phyloP scores from a whole-genome alignment of 2,113 vertebrate genomes.

The Elephas maximus region DNA sequence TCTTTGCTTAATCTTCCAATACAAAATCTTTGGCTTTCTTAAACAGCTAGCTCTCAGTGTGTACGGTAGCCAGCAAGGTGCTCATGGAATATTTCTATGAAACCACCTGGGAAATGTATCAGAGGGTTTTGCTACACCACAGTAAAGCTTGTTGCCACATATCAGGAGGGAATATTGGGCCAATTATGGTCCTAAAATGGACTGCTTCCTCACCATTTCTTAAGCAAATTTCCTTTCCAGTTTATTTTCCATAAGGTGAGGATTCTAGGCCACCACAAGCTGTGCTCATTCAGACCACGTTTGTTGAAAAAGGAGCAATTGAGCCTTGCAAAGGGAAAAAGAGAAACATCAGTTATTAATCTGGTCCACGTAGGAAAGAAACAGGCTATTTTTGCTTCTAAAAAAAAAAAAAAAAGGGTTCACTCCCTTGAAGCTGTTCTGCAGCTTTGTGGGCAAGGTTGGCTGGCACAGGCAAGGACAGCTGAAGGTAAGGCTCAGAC shows the following conservation, averaged over 20 bases:
- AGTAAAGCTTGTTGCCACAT: conserved; percentile 6
- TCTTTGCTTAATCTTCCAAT: conserved; percentile 60
- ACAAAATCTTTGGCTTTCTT: conserved; percentile 64
- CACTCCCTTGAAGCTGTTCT: conserved; percentile 46
- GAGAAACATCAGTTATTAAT: conserved; percentile 58
- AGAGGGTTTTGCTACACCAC: conserved; percentile 22
- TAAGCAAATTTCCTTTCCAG: conserved; percentile 65
- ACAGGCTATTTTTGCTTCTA: conserved; percentile 73
- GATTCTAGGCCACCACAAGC: conserved; percentile 62
- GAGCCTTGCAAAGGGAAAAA: conserved; percentile 56
- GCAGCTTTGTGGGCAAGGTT: neutral
- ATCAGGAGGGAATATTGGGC: conserved; percentile 50
- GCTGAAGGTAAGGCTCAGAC: neutral
- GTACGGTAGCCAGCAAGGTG: neutral
- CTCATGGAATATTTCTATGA: conserved; percentile 41
- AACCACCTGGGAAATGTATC: conserved; percentile 58
- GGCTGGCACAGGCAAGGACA: neutral
- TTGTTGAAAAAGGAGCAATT: conserved; percentile 57
- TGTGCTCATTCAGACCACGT: neutral
- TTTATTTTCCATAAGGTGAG: conserved; percentile 77
- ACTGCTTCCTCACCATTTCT: conserved; percentile 67
- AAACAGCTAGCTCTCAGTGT: neutral
- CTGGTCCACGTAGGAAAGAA: conserved; percentile 59
- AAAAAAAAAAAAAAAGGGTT: neutral
- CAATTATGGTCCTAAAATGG: conserved; percentile 70